Base-by-base conservation (phyloP, 2,797 vertebrate species). In the Mycteria americana region DNA sequence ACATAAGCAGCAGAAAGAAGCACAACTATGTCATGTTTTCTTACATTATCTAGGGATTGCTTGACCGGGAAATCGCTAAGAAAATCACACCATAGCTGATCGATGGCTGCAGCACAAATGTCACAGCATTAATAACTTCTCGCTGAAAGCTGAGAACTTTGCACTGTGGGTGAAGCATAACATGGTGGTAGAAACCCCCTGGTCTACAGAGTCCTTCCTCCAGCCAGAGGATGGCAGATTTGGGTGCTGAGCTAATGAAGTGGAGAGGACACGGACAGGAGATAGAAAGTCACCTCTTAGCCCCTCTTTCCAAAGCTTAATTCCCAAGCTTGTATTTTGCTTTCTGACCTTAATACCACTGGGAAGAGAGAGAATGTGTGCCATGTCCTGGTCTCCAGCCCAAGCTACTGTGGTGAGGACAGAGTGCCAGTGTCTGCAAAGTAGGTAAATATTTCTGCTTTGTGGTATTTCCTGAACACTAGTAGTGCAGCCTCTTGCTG, bases 11-110 rank as follows among this genome's bases (percentile, higher is more conserved):
- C 46, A 76, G 45, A 91, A 95, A 50, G 37, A 59, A 86, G 48
- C 23, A 79, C 25, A 91, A 76, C n/a, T 63, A 16, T 76, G 74
- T 24, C 11, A 35, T 67, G 73, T 95, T 91, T 87, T 94, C 73
- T 76, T 86, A 84, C 67, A 65, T 85, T 95, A 85, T 64, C 92
- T 54, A 33, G 89, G 79, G 82, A 69, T 76, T 69, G 33, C 46
- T 51, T 96, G 69, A 53, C 62, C 24, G 3, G 76, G 74, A 94
- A 94, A 95, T 88, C 45, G 28, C 57, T 57, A 62, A 89, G 68
- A 87, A 85, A 92, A 97, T 91, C 63, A 82, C 80, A 91, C 62
- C 27, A 39, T 27, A 85, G 74, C 43, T 79, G 83, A 92, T 90
- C 4, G 0, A 88, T 82, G 76, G 33, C 65, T 70, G 43, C 70